A percentile compares a stretch with the other conserved stretches of the same genome.
Conservation (phyloP, 2,797 vertebrate genomes). For the Parotocinclus haroldoi region DNA sequence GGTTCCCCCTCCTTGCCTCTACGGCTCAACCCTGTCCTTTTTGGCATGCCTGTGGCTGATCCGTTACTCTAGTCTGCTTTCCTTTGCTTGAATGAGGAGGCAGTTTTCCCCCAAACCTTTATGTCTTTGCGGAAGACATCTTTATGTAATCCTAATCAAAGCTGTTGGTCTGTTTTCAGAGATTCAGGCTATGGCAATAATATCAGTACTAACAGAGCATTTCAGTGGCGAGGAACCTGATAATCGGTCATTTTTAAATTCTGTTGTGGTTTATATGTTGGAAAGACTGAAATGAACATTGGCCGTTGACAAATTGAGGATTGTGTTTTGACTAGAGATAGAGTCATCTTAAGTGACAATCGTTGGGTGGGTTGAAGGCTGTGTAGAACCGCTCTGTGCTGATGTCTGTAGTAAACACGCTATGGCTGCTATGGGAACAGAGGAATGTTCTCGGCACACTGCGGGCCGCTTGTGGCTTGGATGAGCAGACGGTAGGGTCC, state of each 20-base stretch:
- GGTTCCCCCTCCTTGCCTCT: slow-evolving; percentile 1
- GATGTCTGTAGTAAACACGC: slow-evolving; percentile 38
- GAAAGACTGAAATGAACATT: no score
- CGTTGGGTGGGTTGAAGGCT: slow-evolving; percentile 2
- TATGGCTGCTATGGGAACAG: slow-evolving; percentile 39
- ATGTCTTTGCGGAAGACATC: no score
- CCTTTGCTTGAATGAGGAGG: slow-evolving; percentile 10
- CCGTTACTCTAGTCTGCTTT: not conserved
- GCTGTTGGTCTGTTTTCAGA: no score
- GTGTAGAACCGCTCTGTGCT: slow-evolving; percentile 13
- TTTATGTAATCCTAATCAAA: no score
- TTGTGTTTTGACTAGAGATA: slow-evolving; percentile 6
- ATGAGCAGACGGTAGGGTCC: slow-evolving; percentile 24
- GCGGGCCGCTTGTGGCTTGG: slow-evolving; percentile 42
- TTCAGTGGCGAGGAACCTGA: no score
- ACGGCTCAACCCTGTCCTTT: slow-evolving; percentile 22
- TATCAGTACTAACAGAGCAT: no score
- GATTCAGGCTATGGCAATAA: no score
- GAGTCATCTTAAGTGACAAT: slow-evolving; percentile 5
- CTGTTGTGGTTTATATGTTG: no score
- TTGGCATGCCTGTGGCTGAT: slow-evolving; percentile 18
- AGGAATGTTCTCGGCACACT: slow-evolving; percentile 44
- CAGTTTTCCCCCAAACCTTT: no score
- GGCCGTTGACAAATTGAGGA: not conserved
- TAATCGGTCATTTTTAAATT: no score